Evolutionary conservation across 2,797 vertebrate species (phyloP).

Genomic region (Darevskia mixta): DNA sequence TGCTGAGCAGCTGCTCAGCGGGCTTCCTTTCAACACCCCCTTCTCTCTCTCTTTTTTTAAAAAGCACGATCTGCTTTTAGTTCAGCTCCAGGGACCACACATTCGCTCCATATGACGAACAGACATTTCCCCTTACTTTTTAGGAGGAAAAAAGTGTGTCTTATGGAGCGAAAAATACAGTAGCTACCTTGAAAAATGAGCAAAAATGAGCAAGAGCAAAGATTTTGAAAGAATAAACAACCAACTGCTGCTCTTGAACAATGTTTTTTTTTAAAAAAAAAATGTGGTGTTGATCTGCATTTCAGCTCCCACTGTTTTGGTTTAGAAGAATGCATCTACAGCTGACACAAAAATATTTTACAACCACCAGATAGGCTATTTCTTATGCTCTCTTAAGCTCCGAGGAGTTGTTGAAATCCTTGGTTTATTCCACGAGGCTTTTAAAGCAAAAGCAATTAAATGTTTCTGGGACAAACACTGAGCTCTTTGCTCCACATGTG

Average conservation of each 20-base stretch:
- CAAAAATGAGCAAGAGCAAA: conserved; percentile 25
- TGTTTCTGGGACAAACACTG: conserved; percentile 68
- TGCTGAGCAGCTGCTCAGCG: too few relatives aligned
- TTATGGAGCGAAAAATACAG: too few relatives aligned
- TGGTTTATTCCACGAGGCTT: conserved; percentile 33
- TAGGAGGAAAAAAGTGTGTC: too few relatives aligned
- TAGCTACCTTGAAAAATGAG: neutral
- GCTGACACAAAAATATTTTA: neutral
- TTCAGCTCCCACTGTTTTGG: neutral
- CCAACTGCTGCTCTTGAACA: neutral
- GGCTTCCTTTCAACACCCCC: too few relatives aligned
- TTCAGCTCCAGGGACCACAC: too few relatives aligned
- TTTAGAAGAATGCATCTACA: neutral
- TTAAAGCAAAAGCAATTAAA: conserved; percentile 73
- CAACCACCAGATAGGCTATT: neutral
- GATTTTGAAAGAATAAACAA: neutral
- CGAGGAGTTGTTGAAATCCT: conserved; percentile 27
- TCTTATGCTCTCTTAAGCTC: neutral
- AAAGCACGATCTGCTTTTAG: too few relatives aligned
- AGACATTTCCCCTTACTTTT: too few relatives aligned
- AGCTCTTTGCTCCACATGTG: conserved; percentile 78
- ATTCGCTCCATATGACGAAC: too few relatives aligned
- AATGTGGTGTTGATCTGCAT: neutral
- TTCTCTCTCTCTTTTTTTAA: too few relatives aligned
- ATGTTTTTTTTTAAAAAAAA: neutral